Percentiles rank a stretch among this genome's conserved stretches.
Evolutionary conservation across 2,113 vertebrate species (phyloP).

Genomic region (Prunella fulvescens): DNA sequence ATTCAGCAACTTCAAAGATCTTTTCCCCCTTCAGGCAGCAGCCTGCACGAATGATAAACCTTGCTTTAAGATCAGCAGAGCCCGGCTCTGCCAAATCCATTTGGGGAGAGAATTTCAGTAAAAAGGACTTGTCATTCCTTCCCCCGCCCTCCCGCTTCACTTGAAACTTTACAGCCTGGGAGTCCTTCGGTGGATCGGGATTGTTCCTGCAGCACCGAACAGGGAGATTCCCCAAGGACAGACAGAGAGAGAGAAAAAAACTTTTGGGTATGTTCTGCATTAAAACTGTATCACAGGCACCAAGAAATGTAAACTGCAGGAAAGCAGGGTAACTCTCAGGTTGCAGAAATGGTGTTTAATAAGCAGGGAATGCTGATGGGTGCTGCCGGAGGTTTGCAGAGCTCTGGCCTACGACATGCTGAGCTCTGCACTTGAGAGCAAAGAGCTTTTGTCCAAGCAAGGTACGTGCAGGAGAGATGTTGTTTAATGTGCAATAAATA

Average conservation of each 20-base stretch:
- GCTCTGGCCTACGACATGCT: not conserved
- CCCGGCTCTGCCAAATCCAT: slow-evolving; percentile 27
- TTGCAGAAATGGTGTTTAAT: not conserved
- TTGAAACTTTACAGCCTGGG: not conserved
- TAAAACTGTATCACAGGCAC: not conserved
- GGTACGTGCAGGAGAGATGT: not conserved
- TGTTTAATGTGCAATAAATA: slow-evolving; percentile 40
- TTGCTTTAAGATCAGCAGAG: slow-evolving; percentile 26
- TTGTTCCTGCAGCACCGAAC: not conserved
- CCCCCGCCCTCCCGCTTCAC: slow-evolving; percentile 7
- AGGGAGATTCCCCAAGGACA: not conserved
- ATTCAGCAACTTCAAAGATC: slow-evolving; percentile 51
- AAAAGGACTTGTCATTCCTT: slow-evolving; percentile 35
- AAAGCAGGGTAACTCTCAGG: not conserved
- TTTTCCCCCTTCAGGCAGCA: slow-evolving; percentile 49
- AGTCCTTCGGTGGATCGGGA: not conserved
- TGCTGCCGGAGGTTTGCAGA: not conserved
- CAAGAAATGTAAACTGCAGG: not conserved
- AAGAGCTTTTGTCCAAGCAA: not conserved
- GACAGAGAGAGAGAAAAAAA: not conserved
- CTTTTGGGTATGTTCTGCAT: not conserved
- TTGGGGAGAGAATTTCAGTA: slow-evolving; percentile 23
- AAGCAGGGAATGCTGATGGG: not conserved
- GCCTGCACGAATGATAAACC: slow-evolving; percentile 52
- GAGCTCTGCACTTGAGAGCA: slow-evolving; percentile 24